Evolutionary conservation across 2,888 invertebrate species (phyloP), one percentile per base, ranked within the genome.

Genomic region (Pemphredon lugubris): DNA sequence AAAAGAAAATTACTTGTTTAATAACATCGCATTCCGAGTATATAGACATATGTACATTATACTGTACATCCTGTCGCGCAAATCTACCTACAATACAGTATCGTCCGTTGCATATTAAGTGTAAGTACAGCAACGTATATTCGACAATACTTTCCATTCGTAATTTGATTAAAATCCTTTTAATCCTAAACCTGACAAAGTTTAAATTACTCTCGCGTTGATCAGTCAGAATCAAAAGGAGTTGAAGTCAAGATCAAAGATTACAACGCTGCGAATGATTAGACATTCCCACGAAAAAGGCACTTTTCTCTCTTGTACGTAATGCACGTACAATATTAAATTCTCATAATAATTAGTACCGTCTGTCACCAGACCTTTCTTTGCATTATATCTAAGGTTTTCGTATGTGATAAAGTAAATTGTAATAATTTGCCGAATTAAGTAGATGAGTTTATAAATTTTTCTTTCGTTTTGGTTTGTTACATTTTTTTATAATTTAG

Each of bases 231-330:
- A 53, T 58, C 18, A 34, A 51, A 37, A 53, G 18, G 40, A 40
- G 20, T 47, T 48, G 14, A 39, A 16, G 3, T 59, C 18, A 48
- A 34, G 20, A 48, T 39, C 44, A n/a, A 37, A 6, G 47, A 53
- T 23, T n/a, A 40, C 21, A 37, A 39, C 16, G 11, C 26, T 16
- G 14, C 21, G 32, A 14, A 26, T 55, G 39, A 42, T 48, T 45
- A 55, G 67, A 73, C 64, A 76, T 69, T 68, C 57, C 73, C 68
- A 64, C 61, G 18, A 73, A 73, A 73, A 81, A 79, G 79, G 79
- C 81, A 79, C 79, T 79, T 79, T 70, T 76, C 65, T 73, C 63
- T 73, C 65, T 54, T 71, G 68, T 65, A 50, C 61, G 55, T 68
- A 73, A 70, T 51, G 39, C 44, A 61, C 54, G 23, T 53, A 30